Percentiles rank a stretch among this genome's conserved stretches.
Evolutionary conservation across 2,797 vertebrate species (phyloP).

Genomic region (Peromyscus attwateri): DNA sequence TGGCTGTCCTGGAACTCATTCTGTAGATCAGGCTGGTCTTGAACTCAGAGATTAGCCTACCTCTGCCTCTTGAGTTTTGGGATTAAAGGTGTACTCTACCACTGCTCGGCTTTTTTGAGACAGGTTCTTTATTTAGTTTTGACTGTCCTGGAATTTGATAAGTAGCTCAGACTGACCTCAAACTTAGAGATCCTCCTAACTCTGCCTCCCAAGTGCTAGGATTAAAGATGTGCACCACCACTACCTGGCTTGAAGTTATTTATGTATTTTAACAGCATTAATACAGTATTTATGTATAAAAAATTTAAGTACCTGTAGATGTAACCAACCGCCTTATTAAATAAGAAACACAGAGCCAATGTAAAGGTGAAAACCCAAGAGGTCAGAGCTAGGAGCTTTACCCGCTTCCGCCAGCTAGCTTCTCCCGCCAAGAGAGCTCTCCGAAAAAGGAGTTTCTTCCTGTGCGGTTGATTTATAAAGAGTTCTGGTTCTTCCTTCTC

Average conservation of each 20-base stretch:
- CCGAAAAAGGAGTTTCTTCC: no score
- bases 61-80: not conserved
- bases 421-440: no score
- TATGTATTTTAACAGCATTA: not conserved
- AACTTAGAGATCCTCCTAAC: not conserved
- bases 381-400: no score
- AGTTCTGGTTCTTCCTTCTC: no score
- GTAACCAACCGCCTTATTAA: no score
- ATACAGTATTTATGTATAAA: not conserved
- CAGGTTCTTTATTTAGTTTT: not conserved
- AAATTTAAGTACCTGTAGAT: not conserved
- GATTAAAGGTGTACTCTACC: not conserved
- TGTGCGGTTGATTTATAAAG: no score
- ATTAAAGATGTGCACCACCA: not conserved
- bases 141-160: not conserved
- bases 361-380: no score
- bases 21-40: not conserved
- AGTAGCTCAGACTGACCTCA: not conserved
- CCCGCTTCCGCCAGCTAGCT: no score
- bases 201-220: not conserved
- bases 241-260: not conserved
- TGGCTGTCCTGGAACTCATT: not conserved
- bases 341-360: no score
- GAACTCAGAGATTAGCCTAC: not conserved
- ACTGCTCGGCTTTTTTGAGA: not conserved